These are phyloP conservation scores for Recurvirostra avosetta DNA, from an alignment of 2,113 vertebrate genomes.

Conservation along the genomic window DNA sequence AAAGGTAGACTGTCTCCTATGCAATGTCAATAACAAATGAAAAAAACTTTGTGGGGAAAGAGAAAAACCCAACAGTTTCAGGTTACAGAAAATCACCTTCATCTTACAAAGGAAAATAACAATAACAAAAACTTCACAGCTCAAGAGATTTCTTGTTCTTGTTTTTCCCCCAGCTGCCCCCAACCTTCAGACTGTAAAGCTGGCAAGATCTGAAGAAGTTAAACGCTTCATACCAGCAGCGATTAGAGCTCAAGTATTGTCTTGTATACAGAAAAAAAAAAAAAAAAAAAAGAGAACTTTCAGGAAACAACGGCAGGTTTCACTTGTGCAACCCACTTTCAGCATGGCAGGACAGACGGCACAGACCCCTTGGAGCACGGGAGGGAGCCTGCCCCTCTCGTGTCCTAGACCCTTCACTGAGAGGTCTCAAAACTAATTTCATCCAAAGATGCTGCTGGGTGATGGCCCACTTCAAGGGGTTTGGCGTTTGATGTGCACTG, in stretches of 20 bases:
- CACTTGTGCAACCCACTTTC: background rate
- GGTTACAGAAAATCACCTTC: background rate
- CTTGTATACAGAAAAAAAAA: background rate
- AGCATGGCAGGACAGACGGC: background rate
- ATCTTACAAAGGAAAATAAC: conserved; percentile 14
- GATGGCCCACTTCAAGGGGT: background rate
- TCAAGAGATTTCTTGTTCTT: background rate
- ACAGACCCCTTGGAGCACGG: background rate
- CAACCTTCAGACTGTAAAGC: background rate
- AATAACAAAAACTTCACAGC: background rate
- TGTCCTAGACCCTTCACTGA: background rate
- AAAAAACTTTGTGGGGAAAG: background rate
- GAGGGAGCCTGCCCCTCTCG: background rate
- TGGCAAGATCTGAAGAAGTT: background rate
- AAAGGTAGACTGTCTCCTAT: background rate
- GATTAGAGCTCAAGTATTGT: background rate
- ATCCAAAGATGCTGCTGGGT: background rate
- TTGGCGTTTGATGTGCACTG: background rate
- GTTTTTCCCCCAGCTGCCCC: background rate
- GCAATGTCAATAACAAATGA: background rate
- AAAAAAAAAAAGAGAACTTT: background rate
- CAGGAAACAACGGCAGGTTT: background rate
- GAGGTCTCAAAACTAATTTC: background rate
- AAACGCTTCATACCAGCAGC: background rate
- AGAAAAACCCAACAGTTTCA: background rate